Conservation (phyloP, 2,888 invertebrate species). For the Tigriopus californicus region DNA sequence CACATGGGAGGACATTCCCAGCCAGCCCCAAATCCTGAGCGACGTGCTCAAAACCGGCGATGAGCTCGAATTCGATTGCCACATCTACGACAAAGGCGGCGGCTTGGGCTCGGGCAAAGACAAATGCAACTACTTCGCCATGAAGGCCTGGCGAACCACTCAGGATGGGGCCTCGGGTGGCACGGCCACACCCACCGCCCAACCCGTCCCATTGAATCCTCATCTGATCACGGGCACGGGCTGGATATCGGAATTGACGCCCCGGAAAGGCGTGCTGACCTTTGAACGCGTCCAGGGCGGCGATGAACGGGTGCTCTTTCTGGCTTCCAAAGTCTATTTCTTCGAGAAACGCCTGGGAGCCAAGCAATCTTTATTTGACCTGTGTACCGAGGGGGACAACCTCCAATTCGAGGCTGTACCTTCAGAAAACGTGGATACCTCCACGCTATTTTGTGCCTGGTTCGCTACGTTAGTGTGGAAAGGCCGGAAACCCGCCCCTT, state of each 20-base stretch:
- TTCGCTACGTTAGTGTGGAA: conserved; percentile 5
- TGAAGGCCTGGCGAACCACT: conserved; percentile 1
- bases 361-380: neutral
- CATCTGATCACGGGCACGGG: neutral
- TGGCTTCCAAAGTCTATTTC: conserved; percentile 3
- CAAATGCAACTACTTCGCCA: conserved; percentile 6
- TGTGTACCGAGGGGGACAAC: neutral
- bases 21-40: neutral
- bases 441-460: neutral
- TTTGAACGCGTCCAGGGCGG: neutral
- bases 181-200: neutral
- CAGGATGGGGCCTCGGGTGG: neutral
- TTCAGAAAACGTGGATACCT: neutral
- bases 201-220: neutral
- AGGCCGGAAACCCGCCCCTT: neutral
- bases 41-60: conserved; percentile 3
- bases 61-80: conserved; percentile 1
- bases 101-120: conserved; percentile 7
- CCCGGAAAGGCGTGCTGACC: neutral
- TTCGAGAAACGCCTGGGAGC: conserved; percentile 4
- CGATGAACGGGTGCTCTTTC: conserved; percentile 4
- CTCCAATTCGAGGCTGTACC: neutral
- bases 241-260: conserved; percentile 3
- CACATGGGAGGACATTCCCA: neutral
- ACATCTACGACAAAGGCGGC: conserved; percentile 11